These are phyloP conservation scores for Ceratoteleas bidentatus DNA, from an alignment of 1,140 invertebrate genomes.

Conservation along the genomic window DNA sequence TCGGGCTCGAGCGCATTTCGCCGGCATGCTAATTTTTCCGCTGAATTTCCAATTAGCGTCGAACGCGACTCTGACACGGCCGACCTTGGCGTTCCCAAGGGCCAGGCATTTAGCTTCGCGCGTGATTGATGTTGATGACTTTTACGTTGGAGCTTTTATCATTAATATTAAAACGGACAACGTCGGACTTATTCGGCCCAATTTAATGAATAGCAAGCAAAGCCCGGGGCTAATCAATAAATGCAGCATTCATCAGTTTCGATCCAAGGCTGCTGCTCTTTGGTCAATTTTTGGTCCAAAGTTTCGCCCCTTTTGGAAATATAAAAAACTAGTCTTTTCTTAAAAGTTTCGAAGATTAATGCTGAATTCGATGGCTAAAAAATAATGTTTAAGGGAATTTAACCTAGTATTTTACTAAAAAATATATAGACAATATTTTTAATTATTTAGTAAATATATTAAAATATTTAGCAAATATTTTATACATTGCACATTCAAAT, in stretches of 20 bases:
- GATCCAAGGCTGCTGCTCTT: constrained; percentile 2
- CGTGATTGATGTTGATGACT: constrained; percentile 45
- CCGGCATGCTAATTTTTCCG: neutral
- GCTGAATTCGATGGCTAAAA: no score
- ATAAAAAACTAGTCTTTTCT: no score
- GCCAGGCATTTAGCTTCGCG: constrained; percentile 10
- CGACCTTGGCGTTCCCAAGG: constrained; percentile 16
- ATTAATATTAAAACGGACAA: constrained; percentile 46
- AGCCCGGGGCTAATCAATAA: constrained; percentile 24
- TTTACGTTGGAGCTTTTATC: constrained; percentile 33
- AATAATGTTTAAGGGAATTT: no score
- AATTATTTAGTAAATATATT: no score
- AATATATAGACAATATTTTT: no score
- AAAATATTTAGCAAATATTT: no score
- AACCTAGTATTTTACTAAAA: no score
- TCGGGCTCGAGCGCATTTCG: no score
- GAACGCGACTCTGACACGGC: neutral
- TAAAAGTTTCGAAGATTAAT: no score
- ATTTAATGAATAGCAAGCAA: constrained; percentile 32
- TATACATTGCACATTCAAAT: no score
- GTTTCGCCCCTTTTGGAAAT: no score
- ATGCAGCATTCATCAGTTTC: constrained; percentile 39
- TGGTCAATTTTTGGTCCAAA: neutral
- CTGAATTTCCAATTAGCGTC: constrained; percentile 19
- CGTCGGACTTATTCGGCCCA: constrained; percentile 25